Evolutionary conservation across 2,888 invertebrate species (phyloP), one percentile per base, ranked within the genome.

Genomic region (Trichogramma dendrolimi): DNA sequence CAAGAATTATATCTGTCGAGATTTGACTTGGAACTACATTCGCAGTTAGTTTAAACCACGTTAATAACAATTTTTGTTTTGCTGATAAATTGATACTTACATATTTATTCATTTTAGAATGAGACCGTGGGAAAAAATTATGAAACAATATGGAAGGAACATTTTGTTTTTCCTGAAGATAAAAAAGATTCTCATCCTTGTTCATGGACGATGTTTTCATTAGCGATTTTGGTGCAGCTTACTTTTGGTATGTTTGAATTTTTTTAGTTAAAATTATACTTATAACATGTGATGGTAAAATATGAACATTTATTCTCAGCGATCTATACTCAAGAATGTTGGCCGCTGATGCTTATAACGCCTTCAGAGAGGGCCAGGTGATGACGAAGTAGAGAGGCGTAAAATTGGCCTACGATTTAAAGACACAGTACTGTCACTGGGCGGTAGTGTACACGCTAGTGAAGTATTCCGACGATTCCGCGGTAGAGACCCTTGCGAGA

Each of bases 381-480:
- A 81, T 0, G 81, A 82, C 68, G 80, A 82, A 1, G 82, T 85
- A 8, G 81, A 83, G 65, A 81, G 83, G 68, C 74, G 84, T 66
- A 85, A 83, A 52, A 84, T 88, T 5, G 89, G 89, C 0, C 84
- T 83, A 70, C 82, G 90, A 64, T 95, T 90, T 74, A 85, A 90
- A 68, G 88, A 92, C 61, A 94, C 93, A 2, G 93, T 91, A 80
- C 83, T 97, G 65, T 84, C 91, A 0, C 82, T 87, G 4, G 95
- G 94, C 6, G 94, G 96, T 4, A 88, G 89, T 65, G 86, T 88
- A 67, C 87, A 91, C 67, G 87, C 93, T 0, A 86, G 86, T 65
- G 92, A 96, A 81, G 86, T 94, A 5, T 97, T 97, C 80, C 84
- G 96, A 61, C 85, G 89, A 73, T 97, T 96, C 80, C 84, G 94